These are phyloP conservation scores for Orientallactaga sibirica DNA, from an alignment of 2,797 vertebrate genomes.

Conservation along the genomic window DNA sequence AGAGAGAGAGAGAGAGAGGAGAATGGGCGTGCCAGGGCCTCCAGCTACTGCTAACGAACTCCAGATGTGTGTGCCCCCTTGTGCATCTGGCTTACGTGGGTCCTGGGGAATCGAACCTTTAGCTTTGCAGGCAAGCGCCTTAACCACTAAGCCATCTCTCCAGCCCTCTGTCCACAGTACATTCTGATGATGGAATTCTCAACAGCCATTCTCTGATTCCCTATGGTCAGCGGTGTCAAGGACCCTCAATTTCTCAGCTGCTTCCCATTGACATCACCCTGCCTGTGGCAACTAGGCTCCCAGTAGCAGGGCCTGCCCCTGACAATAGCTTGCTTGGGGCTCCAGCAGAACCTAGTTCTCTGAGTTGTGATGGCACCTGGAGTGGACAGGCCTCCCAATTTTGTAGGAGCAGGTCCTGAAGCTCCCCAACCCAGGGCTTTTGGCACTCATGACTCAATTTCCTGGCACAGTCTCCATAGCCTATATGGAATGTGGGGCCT, in stretches of 20 bases:
- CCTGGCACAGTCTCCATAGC: background rate
- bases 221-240: background rate
- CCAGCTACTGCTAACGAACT: no score
- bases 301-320: background rate
- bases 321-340: background rate
- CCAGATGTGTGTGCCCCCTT: no score
- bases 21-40: no score
- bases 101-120: no score
- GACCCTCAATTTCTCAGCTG: background rate
- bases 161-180: background rate
- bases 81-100: no score
- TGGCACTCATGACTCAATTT: background rate
- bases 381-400: background rate
- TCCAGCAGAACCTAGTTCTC: background rate
- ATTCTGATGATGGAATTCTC: background rate
- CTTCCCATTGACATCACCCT: background rate
- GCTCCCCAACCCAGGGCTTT: background rate
- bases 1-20: no score
- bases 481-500: background rate
- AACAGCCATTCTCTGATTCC: background rate
- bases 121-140: no score
- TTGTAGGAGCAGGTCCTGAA: background rate
- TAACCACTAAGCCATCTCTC: no score
- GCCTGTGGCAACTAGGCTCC: background rate
- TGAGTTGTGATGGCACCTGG: background rate